Percentiles rank a stretch among this genome's conserved stretches.
These are phyloP conservation scores for Pterois miles DNA, from an alignment of 2,797 vertebrate genomes.

Conservation along the genomic window DNA sequence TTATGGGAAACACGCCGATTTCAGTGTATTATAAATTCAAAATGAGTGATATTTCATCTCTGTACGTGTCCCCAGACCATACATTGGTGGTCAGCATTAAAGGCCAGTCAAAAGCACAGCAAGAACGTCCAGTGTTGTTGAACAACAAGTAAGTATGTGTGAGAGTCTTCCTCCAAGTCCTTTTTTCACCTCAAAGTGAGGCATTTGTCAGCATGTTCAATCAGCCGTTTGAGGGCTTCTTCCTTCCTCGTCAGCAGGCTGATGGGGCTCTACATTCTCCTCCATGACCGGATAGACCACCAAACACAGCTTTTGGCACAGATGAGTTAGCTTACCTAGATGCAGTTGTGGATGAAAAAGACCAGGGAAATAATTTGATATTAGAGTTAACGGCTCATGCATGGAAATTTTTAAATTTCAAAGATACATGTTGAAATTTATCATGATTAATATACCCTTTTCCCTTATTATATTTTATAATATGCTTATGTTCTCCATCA, in stretches of 20 bases:
- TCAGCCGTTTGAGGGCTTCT: neutral
- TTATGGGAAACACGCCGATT: neutral
- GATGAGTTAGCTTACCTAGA: constrained; percentile 80
- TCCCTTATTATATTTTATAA: no score
- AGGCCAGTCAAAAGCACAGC: constrained; percentile 11
- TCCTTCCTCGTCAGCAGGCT: constrained; percentile 19
- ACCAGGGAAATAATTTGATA: neutral
- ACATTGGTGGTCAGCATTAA: constrained; percentile 1
- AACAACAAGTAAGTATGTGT: neutral
- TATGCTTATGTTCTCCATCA: neutral
- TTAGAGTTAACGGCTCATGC: neutral
- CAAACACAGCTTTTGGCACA: constrained; percentile 86
- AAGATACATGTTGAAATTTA: neutral
- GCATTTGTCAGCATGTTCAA: neutral
- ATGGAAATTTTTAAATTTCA: neutral
- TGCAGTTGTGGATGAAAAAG: neutral
- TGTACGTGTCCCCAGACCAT: neutral
- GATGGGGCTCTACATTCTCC: neutral
- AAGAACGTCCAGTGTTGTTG: constrained; percentile 5
- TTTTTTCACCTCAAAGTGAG: neutral
- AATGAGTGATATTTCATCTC: constrained; percentile 8
- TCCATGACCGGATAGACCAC: constrained; percentile 83
- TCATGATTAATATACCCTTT: neutral
- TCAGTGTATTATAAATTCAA: neutral
- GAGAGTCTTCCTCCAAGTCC: neutral